Evolutionary conservation across 1,140 invertebrate species (phyloP), one percentile per base, ranked within the genome.

Genomic region (Camponotus pennsylvanicus): DNA sequence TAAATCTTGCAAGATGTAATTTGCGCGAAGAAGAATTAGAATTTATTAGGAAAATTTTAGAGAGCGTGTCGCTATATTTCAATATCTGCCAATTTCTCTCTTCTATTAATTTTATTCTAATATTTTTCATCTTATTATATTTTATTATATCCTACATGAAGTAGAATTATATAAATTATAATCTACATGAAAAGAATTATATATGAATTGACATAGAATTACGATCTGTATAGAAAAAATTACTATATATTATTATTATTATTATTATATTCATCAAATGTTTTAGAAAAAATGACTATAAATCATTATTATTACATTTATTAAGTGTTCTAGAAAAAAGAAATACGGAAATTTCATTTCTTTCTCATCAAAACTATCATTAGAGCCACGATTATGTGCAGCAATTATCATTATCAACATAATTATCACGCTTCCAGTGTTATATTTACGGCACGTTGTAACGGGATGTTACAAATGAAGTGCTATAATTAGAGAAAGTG

Each of bases 401-500:
- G 61, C 42, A 89, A 90, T 90, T 90, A 90, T 78, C 73, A 86
- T 89, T 90, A 78, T 52, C 27, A 49, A 66, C 34, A 55, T 57
- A 87, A 87, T 87, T 89, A 89, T 90, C 84, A 42, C 71, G 45
- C 52, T 84, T 61, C 37, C 59, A 49, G 13, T 49, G 42, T 57
- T 27, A 42, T 71, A 13, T 70, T 49, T 69, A 32, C 13, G 11
- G 21, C 32, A 8, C 45, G 21, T 73, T 59, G 45, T 82, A 86
- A 89, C 86, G 69, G 52, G 13, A 66, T 75, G 55, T 83, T 89
- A 70, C 88, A 80, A 87, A 79, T 86, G 73, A 89, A 80, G 49
- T 63, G 85, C 79, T 70, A 87, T 90, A 89, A 90, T 90, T 90
- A 78, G 89, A 79, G 88, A 90, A 90, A 90, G 88, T 79, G 76